Evolutionary conservation across 2,113 vertebrate genomes (phyloP).

Genomic region (Leuciscus idus): DNA sequence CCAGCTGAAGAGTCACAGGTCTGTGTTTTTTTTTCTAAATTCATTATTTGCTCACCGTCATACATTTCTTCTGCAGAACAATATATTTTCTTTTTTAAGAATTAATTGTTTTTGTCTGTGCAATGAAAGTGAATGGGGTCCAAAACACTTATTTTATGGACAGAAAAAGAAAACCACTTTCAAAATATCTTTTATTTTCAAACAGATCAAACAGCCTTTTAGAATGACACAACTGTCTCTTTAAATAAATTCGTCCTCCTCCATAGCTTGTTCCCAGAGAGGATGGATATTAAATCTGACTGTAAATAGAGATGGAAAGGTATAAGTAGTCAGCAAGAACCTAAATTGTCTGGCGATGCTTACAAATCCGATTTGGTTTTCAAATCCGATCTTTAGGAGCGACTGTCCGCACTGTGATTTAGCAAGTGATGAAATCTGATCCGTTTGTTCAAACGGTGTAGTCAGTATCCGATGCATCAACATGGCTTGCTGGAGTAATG

Average conservation of each 20-base stretch:
- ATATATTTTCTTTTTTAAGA: neutral
- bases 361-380: conserved; percentile 13
- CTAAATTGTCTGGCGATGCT: neutral
- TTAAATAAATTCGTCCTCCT: neutral
- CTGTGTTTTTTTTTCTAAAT: neutral
- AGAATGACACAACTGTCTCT: neutral
- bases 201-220: neutral
- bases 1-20: conserved; percentile 76
- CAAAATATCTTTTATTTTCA: neutral
- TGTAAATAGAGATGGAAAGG: neutral
- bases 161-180: neutral
- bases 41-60: neutral
- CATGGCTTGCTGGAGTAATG: conserved; percentile 6
- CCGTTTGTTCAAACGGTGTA: neutral
- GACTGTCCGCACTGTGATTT: neutral
- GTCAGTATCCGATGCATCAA: neutral
- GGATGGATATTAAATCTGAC: neutral
- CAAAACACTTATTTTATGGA: neutral
- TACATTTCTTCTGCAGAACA: neutral
- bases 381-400: neutral
- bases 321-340: neutral
- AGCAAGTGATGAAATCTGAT: neutral
- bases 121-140: neutral
- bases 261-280: neutral
- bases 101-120: neutral